These are phyloP conservation scores for Parochlus steinenii DNA, from an alignment of 2,888 invertebrate species.

Conservation along the genomic window DNA sequence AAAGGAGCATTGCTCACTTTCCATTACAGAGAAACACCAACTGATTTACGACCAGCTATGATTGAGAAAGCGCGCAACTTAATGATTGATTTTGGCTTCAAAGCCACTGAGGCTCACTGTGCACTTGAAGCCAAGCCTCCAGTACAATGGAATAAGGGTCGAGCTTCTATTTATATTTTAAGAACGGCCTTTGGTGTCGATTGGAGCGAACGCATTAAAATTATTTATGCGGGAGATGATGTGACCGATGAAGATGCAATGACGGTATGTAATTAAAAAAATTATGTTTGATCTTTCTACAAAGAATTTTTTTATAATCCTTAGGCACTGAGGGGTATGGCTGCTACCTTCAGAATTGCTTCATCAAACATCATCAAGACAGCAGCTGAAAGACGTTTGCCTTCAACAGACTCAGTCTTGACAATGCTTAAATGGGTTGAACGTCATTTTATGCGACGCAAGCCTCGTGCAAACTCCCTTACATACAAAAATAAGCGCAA, in stretches of 20 bases:
- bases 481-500: conserved; percentile 42
- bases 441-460: conserved; percentile 61
- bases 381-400: conserved; percentile 70
- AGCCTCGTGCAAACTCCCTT: conserved; percentile 53
- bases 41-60: conserved; percentile 45
- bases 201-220: conserved; percentile 78
- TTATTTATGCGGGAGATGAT: conserved; percentile 82
- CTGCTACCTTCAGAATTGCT: conserved; percentile 77
- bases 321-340: conserved; percentile 83
- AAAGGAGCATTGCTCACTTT: conserved; percentile 75
- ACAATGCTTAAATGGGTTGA: conserved; percentile 85
- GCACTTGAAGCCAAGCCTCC: conserved; percentile 84
- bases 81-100: conserved; percentile 62
- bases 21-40: conserved; percentile 72
- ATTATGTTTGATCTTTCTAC: not conserved
- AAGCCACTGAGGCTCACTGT: conserved; percentile 63
- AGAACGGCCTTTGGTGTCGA: conserved; percentile 81
- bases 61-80: conserved; percentile 53
- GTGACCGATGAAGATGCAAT: conserved; percentile 82
- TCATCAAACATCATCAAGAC: conserved; percentile 73
- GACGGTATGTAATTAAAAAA: conserved; percentile 41
- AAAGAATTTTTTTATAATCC: conserved; percentile 11
- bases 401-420: conserved; percentile 76
- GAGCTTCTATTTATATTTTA: conserved; percentile 78
- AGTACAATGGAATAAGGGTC: conserved; percentile 82